Percentiles rank a stretch among this genome's conserved stretches.
These are phyloP conservation scores for Elmis aenea DNA, from an alignment of 2,888 invertebrate species.

Conservation along the genomic window DNA sequence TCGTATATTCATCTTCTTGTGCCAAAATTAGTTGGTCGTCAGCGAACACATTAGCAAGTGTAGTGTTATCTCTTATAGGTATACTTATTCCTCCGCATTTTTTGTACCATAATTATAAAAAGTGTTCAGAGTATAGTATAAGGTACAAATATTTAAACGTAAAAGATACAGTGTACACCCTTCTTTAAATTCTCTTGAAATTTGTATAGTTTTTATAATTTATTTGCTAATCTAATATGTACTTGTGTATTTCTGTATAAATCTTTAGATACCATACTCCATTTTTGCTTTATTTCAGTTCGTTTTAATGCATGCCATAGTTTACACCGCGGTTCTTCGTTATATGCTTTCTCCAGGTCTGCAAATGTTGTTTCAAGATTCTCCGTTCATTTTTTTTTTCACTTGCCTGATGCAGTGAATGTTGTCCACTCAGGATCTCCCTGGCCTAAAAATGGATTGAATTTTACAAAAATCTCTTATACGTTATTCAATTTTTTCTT, in stretches of 20 bases:
- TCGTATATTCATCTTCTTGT: constrained; percentile 1
- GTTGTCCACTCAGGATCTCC: not conserved
- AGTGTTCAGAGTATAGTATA: no score
- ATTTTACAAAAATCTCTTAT: not conserved
- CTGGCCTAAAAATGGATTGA: not conserved
- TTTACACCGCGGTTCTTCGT: not conserved
- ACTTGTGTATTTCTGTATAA: constrained; percentile 1
- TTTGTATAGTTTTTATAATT: constrained; percentile 4
- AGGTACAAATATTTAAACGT: constrained; percentile 1
- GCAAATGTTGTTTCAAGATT: no score
- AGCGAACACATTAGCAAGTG: no score
- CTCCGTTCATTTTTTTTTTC: not conserved
- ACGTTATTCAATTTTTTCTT: constrained; percentile 1
- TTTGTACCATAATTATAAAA: constrained; percentile 2
- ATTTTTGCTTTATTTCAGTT: constrained; percentile 1
- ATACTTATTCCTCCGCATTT: constrained; percentile 1
- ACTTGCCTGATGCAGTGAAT: constrained; percentile 1
- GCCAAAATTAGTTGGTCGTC: not conserved
- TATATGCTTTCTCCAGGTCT: not conserved
- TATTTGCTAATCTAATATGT: constrained; percentile 3
- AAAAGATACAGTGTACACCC: not conserved
- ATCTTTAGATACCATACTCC: not conserved
- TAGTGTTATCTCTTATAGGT: not conserved
- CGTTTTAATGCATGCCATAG: constrained; percentile 1
- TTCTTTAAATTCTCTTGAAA: constrained; percentile 2